Percentiles rank a stretch among this genome's conserved stretches.
These are phyloP conservation scores for Semicossyphus pulcher DNA, from an alignment of 2,113 vertebrate genomes.

Conservation along the genomic window DNA sequence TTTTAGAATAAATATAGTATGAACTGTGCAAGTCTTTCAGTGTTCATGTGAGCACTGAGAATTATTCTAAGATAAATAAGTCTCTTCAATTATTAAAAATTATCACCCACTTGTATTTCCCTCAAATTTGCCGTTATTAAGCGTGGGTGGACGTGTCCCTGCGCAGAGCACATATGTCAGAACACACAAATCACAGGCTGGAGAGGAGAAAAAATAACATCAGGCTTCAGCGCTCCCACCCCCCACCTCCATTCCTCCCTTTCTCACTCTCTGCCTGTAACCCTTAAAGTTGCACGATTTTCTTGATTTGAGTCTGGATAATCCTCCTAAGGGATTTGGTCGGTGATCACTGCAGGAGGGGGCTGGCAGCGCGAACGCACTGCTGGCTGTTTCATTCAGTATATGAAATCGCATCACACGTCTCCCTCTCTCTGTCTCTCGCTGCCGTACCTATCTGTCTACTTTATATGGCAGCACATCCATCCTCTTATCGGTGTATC, in stretches of 20 bases:
- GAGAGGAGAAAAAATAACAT: neutral
- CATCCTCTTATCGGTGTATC: slow-evolving; percentile 41
- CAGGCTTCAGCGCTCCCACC: neutral
- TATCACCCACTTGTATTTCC: neutral
- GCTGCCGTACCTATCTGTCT: slow-evolving; percentile 19
- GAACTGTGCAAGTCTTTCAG: no score
- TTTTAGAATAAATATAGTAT: no score
- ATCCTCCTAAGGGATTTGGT: slow-evolving; percentile 80
- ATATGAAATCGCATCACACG: slow-evolving; percentile 51
- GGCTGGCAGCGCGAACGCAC: slow-evolving; percentile 29
- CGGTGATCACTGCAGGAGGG: slow-evolving; percentile 60
- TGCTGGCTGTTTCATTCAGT: slow-evolving; percentile 58
- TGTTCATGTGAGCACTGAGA: no score
- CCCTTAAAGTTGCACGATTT: slow-evolving; percentile 74
- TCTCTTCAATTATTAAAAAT: no score
- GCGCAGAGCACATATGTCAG: neutral
- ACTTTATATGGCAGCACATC: slow-evolving; percentile 33
- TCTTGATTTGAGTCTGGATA: slow-evolving; percentile 79
- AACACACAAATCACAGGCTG: neutral
- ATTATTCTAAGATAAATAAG: no score
- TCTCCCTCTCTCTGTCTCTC: neutral
- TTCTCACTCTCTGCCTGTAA: slow-evolving; percentile 47
- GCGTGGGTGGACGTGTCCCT: neutral
- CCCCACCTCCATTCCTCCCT: slow-evolving; percentile 1
- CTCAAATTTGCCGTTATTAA: neutral